A percentile compares a stretch with the other conserved stretches of the same genome.
phyloP scores from a whole-genome alignment of 2,888 invertebrate genomes.

The Odiellus spinosus region DNA sequence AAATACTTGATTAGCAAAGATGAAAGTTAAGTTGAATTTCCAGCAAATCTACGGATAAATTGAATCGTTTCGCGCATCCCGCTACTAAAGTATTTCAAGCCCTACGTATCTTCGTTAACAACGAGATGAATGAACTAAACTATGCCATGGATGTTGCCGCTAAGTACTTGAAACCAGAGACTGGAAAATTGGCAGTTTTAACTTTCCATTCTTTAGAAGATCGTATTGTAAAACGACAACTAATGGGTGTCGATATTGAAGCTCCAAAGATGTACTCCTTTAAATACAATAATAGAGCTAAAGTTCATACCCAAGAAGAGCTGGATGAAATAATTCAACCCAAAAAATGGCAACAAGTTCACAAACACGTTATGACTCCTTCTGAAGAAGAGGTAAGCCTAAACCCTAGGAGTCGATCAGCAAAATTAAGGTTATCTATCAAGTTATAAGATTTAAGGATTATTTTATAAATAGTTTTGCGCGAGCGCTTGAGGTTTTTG shows the following conservation, averaged over 20 bases:
- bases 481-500: background rate
- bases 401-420: slow-evolving; percentile 77
- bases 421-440: slow-evolving; percentile 66
- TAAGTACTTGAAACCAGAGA: slow-evolving; percentile 50
- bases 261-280: slow-evolving; percentile 48
- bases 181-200: slow-evolving; percentile 59
- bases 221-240: slow-evolving; percentile 75
- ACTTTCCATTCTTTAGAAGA: slow-evolving; percentile 90
- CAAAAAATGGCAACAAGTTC: slow-evolving; percentile 55
- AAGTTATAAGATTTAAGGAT: slow-evolving; percentile 34
- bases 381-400: slow-evolving; percentile 49
- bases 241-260: slow-evolving; percentile 48
- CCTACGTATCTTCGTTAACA: slow-evolving; percentile 83
- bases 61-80: slow-evolving; percentile 55
- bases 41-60: slow-evolving; percentile 29
- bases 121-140: slow-evolving; percentile 88
- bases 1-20: too few relatives aligned
- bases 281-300: slow-evolving; percentile 48
- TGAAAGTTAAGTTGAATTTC: too few relatives aligned
- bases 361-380: slow-evolving; percentile 64
- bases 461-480: background rate
- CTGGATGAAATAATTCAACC: slow-evolving; percentile 42
- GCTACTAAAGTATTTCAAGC: slow-evolving; percentile 84
- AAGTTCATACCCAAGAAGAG: slow-evolving; percentile 42
- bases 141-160: slow-evolving; percentile 64